phyloP scores from a whole-genome alignment of 2,888 invertebrate genomes.

The Neria commutata region DNA sequence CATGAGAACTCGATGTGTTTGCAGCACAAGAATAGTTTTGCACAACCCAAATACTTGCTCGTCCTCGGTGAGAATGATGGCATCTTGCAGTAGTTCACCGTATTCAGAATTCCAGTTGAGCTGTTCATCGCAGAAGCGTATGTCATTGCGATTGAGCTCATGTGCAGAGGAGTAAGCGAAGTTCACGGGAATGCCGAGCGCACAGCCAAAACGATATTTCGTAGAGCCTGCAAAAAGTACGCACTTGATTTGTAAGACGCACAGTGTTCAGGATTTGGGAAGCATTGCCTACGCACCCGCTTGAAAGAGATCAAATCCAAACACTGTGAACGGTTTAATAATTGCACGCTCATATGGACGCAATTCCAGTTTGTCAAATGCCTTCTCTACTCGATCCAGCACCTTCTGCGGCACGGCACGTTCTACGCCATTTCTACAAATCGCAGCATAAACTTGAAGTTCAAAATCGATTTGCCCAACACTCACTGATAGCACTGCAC shows the following conservation, averaged over 20 bases:
- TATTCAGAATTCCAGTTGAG: slow-evolving; percentile 71
- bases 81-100: slow-evolving; percentile 69
- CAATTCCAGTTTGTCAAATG: slow-evolving; percentile 68
- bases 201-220: slow-evolving; percentile 67
- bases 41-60: slow-evolving; percentile 83
- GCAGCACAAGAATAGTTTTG: slow-evolving; percentile 71
- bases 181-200: slow-evolving; percentile 77
- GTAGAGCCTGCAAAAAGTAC: slow-evolving; percentile 58
- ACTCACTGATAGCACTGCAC: slow-evolving; percentile 71
- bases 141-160: slow-evolving; percentile 67
- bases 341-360: slow-evolving; percentile 63
- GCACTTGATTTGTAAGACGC: neutral
- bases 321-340: slow-evolving; percentile 72
- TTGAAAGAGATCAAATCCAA: slow-evolving; percentile 75
- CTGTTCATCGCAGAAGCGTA: slow-evolving; percentile 68
- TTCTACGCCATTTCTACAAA: slow-evolving; percentile 68
- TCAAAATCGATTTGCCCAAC: neutral
- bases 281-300: slow-evolving; percentile 65
- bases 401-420: slow-evolving; percentile 65
- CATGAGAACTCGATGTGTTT: slow-evolving; percentile 66
- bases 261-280: too few relatives aligned
- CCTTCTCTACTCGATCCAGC: slow-evolving; percentile 64
- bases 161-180: slow-evolving; percentile 67
- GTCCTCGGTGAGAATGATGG: slow-evolving; percentile 76
- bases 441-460: neutral